These are phyloP conservation scores for Rattus rattus DNA, from an alignment of 2,113 vertebrate genomes.

Conservation along the genomic window DNA sequence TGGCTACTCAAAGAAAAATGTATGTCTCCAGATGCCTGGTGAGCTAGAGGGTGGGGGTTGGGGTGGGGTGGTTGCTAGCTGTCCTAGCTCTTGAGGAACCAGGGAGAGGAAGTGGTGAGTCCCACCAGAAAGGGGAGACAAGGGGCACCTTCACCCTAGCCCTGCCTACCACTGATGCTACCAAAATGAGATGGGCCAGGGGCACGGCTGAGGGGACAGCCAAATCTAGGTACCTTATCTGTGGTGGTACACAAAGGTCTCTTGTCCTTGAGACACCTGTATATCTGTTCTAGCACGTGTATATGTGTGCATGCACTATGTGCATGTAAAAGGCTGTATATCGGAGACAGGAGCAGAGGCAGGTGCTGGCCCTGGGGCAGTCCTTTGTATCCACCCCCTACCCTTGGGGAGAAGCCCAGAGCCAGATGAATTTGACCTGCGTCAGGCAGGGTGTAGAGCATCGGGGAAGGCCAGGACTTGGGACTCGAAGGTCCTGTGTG, in stretches of 20 bases:
- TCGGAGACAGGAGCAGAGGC: neutral
- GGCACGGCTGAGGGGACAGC: neutral
- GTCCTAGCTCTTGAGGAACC: neutral
- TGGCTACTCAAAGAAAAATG: neutral
- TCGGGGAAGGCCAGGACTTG: neutral
- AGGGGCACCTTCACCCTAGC: neutral
- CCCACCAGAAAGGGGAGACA: too few species aligned
- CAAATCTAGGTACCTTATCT: too few species aligned
- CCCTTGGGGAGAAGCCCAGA: neutral
- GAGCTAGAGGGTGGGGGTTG: too few species aligned
- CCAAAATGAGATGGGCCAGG: neutral
- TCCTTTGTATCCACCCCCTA: neutral
- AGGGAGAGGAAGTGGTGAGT: neutral
- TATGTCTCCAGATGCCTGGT: too few species aligned
- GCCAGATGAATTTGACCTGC: neutral
- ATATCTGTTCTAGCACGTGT: neutral
- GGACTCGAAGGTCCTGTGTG: neutral
- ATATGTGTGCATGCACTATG: neutral
- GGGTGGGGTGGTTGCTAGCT: neutral
- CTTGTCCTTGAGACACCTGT: neutral
- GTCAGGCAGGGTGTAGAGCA: too few species aligned
- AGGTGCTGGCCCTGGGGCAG: neutral
- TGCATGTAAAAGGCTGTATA: neutral
- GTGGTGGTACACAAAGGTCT: neutral
- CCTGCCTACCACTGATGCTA: neutral